These are phyloP conservation scores for Lamprotornis superbus DNA, from an alignment of 2,113 vertebrate genomes.

Conservation along the genomic window DNA sequence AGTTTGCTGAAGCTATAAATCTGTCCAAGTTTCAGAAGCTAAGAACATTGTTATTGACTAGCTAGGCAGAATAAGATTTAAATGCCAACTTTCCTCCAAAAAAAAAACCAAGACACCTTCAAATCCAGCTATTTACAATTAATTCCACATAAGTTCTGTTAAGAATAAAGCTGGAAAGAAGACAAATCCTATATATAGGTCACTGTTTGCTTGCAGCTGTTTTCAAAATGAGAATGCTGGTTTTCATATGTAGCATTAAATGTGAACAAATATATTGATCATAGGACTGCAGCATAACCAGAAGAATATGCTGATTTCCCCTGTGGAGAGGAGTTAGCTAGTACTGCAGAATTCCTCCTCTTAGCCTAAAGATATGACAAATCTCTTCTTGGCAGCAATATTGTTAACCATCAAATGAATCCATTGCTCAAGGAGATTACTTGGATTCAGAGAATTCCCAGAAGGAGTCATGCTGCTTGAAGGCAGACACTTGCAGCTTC, in stretches of 20 bases:
- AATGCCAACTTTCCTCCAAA: neutral
- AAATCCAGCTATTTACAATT: slow-evolving; percentile 8
- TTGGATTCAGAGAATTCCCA: slow-evolving; percentile 39
- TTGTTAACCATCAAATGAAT: slow-evolving; percentile 35
- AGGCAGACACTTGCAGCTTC: neutral
- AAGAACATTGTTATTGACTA: slow-evolving; percentile 19
- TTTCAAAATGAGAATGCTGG: neutral
- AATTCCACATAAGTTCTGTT: neutral
- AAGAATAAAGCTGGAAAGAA: neutral
- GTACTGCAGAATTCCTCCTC: slow-evolving; percentile 28
- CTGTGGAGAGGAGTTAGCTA: slow-evolving; percentile 10
- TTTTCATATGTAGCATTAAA: neutral
- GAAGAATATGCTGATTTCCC: slow-evolving; percentile 24
- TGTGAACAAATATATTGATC: slow-evolving; percentile 25
- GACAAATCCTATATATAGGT: slow-evolving; percentile 1
- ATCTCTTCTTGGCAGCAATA: slow-evolving; percentile 36
- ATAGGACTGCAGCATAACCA: neutral
- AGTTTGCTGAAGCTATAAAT: slow-evolving; percentile 13
- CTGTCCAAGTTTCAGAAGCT: slow-evolving; percentile 1
- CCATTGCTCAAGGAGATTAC: slow-evolving; percentile 29
- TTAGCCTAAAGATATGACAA: slow-evolving; percentile 5
- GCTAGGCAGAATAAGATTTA: neutral
- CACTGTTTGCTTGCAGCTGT: neutral
- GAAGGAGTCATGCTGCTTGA: neutral
- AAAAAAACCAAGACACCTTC: neutral